phyloP scores from a whole-genome alignment of 2,797 vertebrate genomes.

The Xiphorhynchus erythropygius region DNA sequence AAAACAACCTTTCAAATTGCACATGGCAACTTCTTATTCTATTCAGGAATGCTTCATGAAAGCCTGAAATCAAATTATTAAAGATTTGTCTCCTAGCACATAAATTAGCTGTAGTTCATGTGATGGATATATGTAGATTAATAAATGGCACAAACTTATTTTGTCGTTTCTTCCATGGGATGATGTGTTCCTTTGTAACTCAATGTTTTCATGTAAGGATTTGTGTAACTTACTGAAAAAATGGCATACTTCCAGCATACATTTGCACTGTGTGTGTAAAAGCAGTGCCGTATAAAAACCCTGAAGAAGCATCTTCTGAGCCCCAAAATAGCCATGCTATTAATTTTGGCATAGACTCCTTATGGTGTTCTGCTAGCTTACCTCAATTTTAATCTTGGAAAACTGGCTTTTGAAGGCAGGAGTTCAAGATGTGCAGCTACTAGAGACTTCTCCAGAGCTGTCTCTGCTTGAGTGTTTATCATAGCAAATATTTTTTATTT shows the following conservation, averaged over 20 bases:
- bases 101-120: neutral
- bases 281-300: neutral
- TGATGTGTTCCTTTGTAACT: neutral
- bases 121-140: neutral
- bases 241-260: neutral
- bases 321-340: neutral
- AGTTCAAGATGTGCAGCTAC: neutral
- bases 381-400: neutral
- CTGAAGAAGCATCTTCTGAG: neutral
- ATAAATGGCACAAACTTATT: neutral
- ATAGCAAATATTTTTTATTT: neutral
- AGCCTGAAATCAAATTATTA: neutral
- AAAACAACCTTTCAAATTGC: neutral
- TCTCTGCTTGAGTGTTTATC: neutral
- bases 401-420: neutral
- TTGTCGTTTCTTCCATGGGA: neutral
- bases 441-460: neutral
- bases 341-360: neutral
- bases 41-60: neutral
- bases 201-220: neutral
- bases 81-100: neutral
- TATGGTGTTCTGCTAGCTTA: neutral
- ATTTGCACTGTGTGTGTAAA: neutral
- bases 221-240: neutral
- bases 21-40: neutral